Evolutionary conservation across 2,888 invertebrate genomes (phyloP), one percentile per base, ranked within the genome.

Genomic region (Chaetogeoica ovagalla): DNA sequence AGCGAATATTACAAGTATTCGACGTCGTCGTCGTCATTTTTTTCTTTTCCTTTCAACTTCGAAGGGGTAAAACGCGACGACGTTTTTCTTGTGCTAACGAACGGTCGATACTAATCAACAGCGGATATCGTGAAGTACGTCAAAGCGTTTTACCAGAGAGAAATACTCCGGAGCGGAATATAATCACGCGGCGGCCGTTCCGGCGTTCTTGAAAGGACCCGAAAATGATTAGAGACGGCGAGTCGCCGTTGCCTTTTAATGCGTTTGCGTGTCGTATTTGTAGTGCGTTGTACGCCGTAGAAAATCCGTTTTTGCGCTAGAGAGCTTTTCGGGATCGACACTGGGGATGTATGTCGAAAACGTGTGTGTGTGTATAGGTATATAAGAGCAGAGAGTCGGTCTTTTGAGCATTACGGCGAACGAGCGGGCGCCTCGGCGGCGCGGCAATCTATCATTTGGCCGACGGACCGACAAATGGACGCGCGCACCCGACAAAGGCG

Each of bases 391-490:
- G 30, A 4, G 30, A 30, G 1, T 30, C 30, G 30, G 30, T 30
- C 60, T 77, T 77, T 77, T 77, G 76, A 77, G 69, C 76, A 48
- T 60, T 76, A 43, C 60, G 17, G 69, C 30, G 19, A n/a, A 5
- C 1, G 74, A 19, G 9, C 21, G 21, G 43, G 4, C 9, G 52
- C 23, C 8, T 9, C 21, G 57, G 48, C n/a, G 69, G 63, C 70
- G 48, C n/a, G 69, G 63, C 70, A 70, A 79, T 79, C 77, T 70
- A 79, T 79, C 77, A 79, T 79, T 70, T 63, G 70, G 77, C 55
- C 70, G 62, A 63, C 70, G 70, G 77, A 79, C 77, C 77, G 70
- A 70, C 77, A 79, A 79, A 79, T 79, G 70, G 77, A 79, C 55
- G 52, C 62, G 70, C n/a, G 30, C 30, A 30, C 30, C 30, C 30